Base-by-base conservation (phyloP, 2,888 invertebrate species). In the Hetaerina titia region DNA sequence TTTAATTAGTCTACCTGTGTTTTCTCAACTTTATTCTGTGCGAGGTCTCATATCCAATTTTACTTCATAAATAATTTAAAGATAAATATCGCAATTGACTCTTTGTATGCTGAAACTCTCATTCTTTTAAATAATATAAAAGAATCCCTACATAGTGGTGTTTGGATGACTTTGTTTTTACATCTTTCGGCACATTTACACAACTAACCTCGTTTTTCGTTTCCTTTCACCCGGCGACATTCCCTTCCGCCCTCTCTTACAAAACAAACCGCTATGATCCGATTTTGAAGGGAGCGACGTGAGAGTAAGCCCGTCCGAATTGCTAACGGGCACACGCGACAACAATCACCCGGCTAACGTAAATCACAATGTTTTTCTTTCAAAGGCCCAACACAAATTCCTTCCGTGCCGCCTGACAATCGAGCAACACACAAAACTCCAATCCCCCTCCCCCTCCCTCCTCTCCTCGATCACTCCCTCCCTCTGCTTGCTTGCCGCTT, bases 311-410 rank as follows among this genome's bases (percentile, higher is more conserved):
- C 81, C 31, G 81, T 13, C 25, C 31, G 7, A 81, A 31, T 81
- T 11, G 81, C 81, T 81, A 31, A 81, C 81, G 81, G 81, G 81
- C 31, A 81, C 25, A 81, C 81, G 81, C 81, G 81, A 81, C 81
- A 31, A 81, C 81, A 81, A 81, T 81, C 81, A 31, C 81, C 81
- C 31, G 81, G 81, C 81, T 81, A 31, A 81, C 81, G 81, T 81
- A 81, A 81, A 81, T 81, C 81, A 81, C 81, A 81, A 81, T 81
- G 81, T 81, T 81, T 81, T 81, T 81, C 81, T 81, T 81, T 81
- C 31, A 81, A 81, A 31, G 81, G 81, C 11, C 81, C 81, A 81
- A 81, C 31, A 81, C 81, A 81, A 81, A 81, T 31, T 81, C 81
- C 81, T 81, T 9, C 22, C 74, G 0, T 13, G 74, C 74, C 13